phyloP scores from a whole-genome alignment of 2,888 invertebrate genomes.

The Ctenicera cuprea region DNA sequence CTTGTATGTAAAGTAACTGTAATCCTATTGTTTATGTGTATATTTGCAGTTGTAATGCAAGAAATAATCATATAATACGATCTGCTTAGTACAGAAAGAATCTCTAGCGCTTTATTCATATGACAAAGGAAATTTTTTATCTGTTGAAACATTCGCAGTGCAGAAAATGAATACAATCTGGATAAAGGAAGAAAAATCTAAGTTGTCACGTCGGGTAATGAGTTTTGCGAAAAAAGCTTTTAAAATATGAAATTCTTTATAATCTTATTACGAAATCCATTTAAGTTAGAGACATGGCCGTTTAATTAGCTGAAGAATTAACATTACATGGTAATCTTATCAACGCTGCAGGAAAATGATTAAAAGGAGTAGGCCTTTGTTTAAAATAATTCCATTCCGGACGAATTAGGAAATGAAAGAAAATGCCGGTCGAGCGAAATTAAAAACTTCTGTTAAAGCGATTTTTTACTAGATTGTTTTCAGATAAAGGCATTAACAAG shows the following conservation, averaged over 20 bases:
- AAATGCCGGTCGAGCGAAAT: conserved; percentile 34
- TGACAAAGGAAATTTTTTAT: conserved; percentile 43
- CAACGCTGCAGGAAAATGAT: conserved; percentile 58
- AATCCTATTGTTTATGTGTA: no score
- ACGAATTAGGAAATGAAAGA: conserved; percentile 44
- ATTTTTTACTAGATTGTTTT: conserved; percentile 51
- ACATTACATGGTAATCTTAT: conserved; percentile 64
- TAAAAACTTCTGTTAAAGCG: conserved; percentile 46
- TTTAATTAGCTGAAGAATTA: conserved; percentile 66
- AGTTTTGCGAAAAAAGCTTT: conserved; percentile 61
- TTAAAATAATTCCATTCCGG: conserved; percentile 57
- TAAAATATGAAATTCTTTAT: conserved; percentile 60
- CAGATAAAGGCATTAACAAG: conserved; percentile 52
- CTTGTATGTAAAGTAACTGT: no score
- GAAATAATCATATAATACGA: conserved; percentile 28
- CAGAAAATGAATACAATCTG: conserved; percentile 51
- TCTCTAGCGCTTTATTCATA: conserved; percentile 16
- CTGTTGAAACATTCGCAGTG: conserved; percentile 35
- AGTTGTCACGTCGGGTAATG: conserved; percentile 62
- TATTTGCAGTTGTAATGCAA: not conserved
- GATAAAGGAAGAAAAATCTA: conserved; percentile 58
- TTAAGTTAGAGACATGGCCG: conserved; percentile 65
- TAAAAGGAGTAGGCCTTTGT: conserved; percentile 56
- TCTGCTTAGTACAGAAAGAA: conserved; percentile 16
- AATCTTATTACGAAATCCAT: conserved; percentile 65